Evolutionary conservation across 2,113 vertebrate genomes (phyloP).

Genomic region (Loxodonta africana): DNA sequence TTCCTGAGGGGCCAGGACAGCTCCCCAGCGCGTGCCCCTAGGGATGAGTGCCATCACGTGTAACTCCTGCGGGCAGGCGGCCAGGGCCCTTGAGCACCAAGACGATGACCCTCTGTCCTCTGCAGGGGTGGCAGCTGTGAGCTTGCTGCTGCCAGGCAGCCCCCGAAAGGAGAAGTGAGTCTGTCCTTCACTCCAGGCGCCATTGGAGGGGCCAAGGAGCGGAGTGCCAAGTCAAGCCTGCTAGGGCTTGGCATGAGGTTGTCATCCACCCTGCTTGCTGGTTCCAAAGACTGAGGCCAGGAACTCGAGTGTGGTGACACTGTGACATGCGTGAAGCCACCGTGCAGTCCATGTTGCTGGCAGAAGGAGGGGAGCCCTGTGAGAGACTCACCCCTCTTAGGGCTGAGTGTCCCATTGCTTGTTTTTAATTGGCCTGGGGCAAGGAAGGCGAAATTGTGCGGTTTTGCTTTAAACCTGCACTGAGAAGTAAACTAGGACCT

Average conservation of each 20-base stretch:
- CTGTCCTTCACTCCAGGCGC: neutral
- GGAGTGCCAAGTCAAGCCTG: neutral
- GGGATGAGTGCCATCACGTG: neutral
- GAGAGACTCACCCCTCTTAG: accelerated
- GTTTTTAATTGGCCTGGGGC: neutral
- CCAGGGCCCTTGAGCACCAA: constrained; percentile 34
- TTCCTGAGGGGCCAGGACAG: constrained; percentile 14
- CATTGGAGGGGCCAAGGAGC: neutral
- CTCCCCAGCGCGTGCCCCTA: neutral
- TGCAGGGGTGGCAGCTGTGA: constrained; percentile 18
- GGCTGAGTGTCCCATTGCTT: neutral
- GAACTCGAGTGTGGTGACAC: neutral
- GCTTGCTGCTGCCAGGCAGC: neutral
- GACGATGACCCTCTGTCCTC: neutral
- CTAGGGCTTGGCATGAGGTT: neutral
- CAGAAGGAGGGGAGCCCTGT: accelerated
- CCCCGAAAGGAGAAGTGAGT: neutral
- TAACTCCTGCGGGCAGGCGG: neutral
- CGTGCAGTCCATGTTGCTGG: accelerated
- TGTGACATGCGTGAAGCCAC: neutral
- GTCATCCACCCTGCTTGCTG: neutral
- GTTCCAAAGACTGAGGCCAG: constrained; percentile 23
- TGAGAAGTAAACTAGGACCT: neutral
- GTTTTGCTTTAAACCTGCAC: neutral
- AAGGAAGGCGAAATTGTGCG: neutral